Base-by-base conservation (phyloP, 1,140 invertebrate genomes). In the Plutomurus gul region DNA sequence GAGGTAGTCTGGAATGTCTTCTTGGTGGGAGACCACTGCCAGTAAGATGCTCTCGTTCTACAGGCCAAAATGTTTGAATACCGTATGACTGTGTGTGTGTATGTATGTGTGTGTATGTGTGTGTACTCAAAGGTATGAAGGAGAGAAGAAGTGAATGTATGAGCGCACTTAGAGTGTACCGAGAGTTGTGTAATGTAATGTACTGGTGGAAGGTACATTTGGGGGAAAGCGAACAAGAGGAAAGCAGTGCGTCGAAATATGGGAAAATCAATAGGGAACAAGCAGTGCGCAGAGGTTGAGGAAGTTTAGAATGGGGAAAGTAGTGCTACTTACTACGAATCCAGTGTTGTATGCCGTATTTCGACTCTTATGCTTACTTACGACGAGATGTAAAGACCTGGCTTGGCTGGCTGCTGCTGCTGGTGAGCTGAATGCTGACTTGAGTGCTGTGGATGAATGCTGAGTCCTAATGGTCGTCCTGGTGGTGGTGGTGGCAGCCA, bases 221-320 rank as follows among this genome's bases (percentile, higher is more conserved):
- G 77, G 47, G 77, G 33, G 49, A 40, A 39, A 65, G 30, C n/a
- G 75, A 46, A 16, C 33, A 74, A 22, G 7, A 25, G 39, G 73
- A 75, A 79, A 79, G 78, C 51, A 79, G 70, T 74, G 75, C 71
- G 70, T 77, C 78, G 72, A 79, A 79, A 75, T 18, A 43, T 33
- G 51, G 60, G 76, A 78, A 81, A 80, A 81, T 81, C 80, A 81
- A 81, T 81, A 78, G 80, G 65, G 76, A 78, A 78, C 80, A 81
- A 78, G 80, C 76, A 81, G 80, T 81, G 80, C 80, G 77, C 80
- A 81, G 75, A 81, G 71, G 37, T 77, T 43, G 56, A 46, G n/a
- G 70, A 40, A 72, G 39, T 36, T 71, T 16, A 56, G 56, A 65
- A 72, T 75, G 73, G 73, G 40, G 73, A 75, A 75, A 49, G 71